Evolutionary conservation across 2,113 vertebrate genomes (phyloP).

Genomic region (Mugil cephalus): DNA sequence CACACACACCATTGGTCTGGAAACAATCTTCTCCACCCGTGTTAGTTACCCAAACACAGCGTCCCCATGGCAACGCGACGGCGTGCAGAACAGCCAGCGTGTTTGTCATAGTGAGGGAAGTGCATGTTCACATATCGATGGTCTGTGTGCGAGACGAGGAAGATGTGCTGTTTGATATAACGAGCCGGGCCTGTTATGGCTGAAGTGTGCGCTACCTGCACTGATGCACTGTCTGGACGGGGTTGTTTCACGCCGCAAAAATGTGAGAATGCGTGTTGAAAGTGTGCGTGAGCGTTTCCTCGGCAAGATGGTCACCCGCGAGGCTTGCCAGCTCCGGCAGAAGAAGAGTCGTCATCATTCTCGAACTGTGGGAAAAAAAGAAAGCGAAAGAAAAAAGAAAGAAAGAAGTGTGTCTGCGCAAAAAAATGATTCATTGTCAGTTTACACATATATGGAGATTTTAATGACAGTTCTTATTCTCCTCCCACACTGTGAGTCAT

Average conservation of each 20-base stretch:
- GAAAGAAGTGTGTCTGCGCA: too few species aligned
- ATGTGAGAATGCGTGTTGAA: neutral
- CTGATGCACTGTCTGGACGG: slow-evolving; percentile 2
- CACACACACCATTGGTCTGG: slow-evolving; percentile 56
- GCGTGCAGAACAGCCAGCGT: slow-evolving; percentile 31
- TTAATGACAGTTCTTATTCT: neutral
- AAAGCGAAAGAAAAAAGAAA: too few species aligned
- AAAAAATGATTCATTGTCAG: slow-evolving; percentile 21
- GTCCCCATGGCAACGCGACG: slow-evolving; percentile 57
- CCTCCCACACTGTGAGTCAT: neutral
- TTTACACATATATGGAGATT: too few species aligned
- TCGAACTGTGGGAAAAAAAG: neutral
- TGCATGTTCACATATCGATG: neutral
- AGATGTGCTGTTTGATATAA: neutral
- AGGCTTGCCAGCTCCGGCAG: slow-evolving; percentile 50
- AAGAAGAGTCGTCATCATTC: slow-evolving; percentile 48
- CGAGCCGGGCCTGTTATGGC: neutral
- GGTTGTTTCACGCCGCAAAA: neutral
- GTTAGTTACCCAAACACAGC: slow-evolving; percentile 72
- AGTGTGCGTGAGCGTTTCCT: slow-evolving; percentile 27
- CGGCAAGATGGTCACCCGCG: slow-evolving; percentile 37
- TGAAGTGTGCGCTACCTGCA: slow-evolving; percentile 12
- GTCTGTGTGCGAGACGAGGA: neutral
- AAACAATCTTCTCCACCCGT: slow-evolving; percentile 75
- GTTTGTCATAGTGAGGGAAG: slow-evolving; percentile 42